These are phyloP conservation scores for Brachylomia viminalis DNA, from an alignment of 2,888 invertebrate species.

Conservation along the genomic window DNA sequence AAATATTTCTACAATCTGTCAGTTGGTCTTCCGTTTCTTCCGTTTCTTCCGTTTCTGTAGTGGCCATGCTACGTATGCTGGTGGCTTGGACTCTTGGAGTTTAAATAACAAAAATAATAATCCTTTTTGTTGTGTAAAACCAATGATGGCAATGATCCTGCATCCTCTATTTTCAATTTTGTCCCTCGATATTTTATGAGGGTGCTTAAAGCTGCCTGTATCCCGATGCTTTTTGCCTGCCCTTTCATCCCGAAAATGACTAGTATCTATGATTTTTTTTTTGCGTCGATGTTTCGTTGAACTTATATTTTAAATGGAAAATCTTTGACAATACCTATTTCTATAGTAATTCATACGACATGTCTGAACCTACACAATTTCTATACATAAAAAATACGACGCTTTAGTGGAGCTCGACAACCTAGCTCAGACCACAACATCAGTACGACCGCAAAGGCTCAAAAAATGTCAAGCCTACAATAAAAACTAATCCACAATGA, in stretches of 20 bases:
- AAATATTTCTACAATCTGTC: too few species aligned
- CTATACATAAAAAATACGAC: background rate
- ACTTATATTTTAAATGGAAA: slow-evolving; percentile 1
- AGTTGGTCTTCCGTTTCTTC: too few species aligned
- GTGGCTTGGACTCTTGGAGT: background rate
- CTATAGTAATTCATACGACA: background rate
- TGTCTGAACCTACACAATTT: background rate
- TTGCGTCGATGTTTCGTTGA: background rate
- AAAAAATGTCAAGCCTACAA: slow-evolving; percentile 1
- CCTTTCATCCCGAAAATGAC: background rate
- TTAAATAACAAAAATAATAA: background rate
- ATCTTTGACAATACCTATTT: background rate
- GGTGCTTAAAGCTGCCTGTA: background rate
- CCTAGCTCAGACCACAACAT: background rate
- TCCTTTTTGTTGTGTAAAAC: background rate
- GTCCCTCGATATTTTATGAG: background rate
- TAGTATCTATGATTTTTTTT: background rate
- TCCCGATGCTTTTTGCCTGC: background rate
- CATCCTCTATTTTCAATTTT: background rate
- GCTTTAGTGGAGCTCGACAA: background rate
- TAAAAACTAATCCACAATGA: slow-evolving; percentile 25
- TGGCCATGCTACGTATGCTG: too few species aligned
- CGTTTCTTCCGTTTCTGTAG: too few species aligned
- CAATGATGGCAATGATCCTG: background rate
- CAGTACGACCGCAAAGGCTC: background rate